Base-by-base conservation (phyloP, 2,113 vertebrate genomes). In the Columba janthina region DNA sequence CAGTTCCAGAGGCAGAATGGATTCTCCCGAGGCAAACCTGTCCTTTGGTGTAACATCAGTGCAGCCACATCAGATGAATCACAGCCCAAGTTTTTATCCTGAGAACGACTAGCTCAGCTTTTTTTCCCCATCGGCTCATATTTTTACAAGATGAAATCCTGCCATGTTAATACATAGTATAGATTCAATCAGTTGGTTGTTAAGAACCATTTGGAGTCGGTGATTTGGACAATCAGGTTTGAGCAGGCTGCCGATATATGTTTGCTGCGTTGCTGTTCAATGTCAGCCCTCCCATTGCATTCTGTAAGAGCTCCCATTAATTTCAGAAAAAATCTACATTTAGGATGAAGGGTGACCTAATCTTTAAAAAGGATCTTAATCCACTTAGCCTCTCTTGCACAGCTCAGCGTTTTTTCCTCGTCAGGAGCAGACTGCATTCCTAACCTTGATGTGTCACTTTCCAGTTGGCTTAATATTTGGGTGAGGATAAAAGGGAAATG, bases 381-480 rank as follows among this genome's bases (percentile, higher is more conserved):
- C 89, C 83, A 95, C 75, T 95, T 91, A 92, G 90, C 44, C 32
- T 80, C 26, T 87, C 51, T 74, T 95, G 91, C 83, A 67, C 61
- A 81, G 81, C 89, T 97, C 90, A 94, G 95, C 93, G 38, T 51
- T 94, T 96, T 96, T 91, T 46, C 75, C 95, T 91, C 88, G 92
- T 92, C 80, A 92, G 51, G 48, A 93, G 92, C 92, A 83, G 85
- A 71, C 95, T 95, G 73, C 91, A 90, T 95, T 92, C 80, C 94
- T 96, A 95, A 96, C 90, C 96, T 96, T 91, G 78, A 96, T 93
- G 78, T 94, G 90, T 95, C 92, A 85, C 77, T 89, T 96, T 97
- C 90, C 89, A 96, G 93, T 88, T 94, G 85, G 61, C 42, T 97
- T 94, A 78, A 58, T 95, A 91, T 95, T 92, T 89, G 92, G 50